Evolutionary conservation across 1,140 invertebrate genomes (phyloP), one percentile per base, ranked within the genome.

Genomic region (Pseudomyrmex gracilis): DNA sequence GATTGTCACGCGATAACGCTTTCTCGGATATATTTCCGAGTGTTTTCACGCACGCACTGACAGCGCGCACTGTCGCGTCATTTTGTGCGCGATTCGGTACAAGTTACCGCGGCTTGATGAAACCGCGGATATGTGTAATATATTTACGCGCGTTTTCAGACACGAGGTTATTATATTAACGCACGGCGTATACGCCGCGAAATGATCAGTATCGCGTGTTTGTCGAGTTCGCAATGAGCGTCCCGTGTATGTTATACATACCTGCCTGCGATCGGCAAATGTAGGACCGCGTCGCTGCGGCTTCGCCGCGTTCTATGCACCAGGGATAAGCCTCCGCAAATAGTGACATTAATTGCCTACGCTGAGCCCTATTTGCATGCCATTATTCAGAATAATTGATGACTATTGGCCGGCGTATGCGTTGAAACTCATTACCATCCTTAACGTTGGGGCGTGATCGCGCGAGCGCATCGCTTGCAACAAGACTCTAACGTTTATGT

Each of bases 311-410:
- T 73, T 55, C 84, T 74, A 70, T 85, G 74, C 82, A 71, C 80
- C 73, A 58, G 88, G 90, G 90, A 92, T 92, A 92, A 92, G 88
- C 91, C 90, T 92, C 83, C 87, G 87, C 91, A 92, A 92, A 93
- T 92, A 92, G 90, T 92, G 92, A 92, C 92, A 92, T 92, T 92
- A 93, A 93, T 92, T 92, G 90, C 88, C 89, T 89, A 88, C 87
- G 88, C 84, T 87, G 87, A 86, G 80, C 85, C 87, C 91, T 92
- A 92, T 92, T 93, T 93, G 91, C 92, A 93, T 92, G 83, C 87
- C 85, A 93, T 93, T 93, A 92, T 93, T 92, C 91, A 91, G 92
- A 92, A 93, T 93, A 93, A 93, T 93, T 92, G 91, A 93, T 92
- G 91, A 92, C 92, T 91, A 92, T 92, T 92, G 91, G 89, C 53